Base-by-base conservation (phyloP, 92 coral and sea anemone species). In the Isaurus tuberculatus region DNA sequence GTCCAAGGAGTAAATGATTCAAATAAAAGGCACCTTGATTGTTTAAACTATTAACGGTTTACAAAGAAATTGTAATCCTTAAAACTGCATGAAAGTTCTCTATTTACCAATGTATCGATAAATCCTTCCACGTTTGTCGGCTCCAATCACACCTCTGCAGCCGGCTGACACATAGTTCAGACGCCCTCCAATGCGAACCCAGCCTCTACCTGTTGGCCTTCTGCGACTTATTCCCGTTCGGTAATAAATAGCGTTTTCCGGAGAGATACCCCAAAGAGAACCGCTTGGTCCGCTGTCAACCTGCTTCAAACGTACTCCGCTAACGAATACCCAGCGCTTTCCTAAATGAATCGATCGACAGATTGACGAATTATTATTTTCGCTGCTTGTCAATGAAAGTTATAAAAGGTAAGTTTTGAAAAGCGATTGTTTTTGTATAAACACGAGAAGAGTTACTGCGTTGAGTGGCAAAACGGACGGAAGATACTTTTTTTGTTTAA, bases 131-230 rank as follows among this genome's bases (percentile, higher is more conserved):
- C 36, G 60, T 40, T 29, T 57, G 82, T 30, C 37, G 19, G 58
- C 70, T 57, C 82, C 82, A 22, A 33, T 25, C 13, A 77, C 82
- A 34, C 82, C 82, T 1, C 36, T 77, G 33, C 82, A 77, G 10
- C 82, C 82, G 49, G 70, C 70, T 8, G 82, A 77, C 27, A 77
- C 82, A 22, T 7, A 34, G 53, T 37, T 77, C 15, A 77, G 82
- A 23, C 82, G 82, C 26, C 82, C 82, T 19, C 82, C 70, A 36
- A 77, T 5, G 13, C 70, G 82, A n/a, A 77, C 82, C 82, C 82
- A 77, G 17, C 60, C 14, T 20, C 82, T 77, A 10, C 82, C 82
- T 20, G 82, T 77, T 25, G 70, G 82, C 64, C 82, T 77, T 58
- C 69, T 23, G 25, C 82, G 82, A 60, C 28, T 43, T 58, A 77